phyloP scores from a whole-genome alignment of 2,888 invertebrate genomes.

The Blastobasis lacticolella region DNA sequence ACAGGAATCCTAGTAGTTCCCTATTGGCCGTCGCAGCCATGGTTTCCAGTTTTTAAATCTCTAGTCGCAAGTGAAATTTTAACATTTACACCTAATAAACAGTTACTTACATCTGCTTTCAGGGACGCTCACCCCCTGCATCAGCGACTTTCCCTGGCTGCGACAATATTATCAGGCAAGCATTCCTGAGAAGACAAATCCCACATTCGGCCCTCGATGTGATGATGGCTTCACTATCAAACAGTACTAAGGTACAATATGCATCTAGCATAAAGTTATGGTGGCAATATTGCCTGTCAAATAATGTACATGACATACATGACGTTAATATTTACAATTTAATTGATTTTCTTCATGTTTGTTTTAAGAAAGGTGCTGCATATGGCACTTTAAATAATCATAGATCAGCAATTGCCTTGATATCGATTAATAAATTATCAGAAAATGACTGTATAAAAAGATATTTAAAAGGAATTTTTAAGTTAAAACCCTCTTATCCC shows the following conservation, averaged over 20 bases:
- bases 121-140: conserved; percentile 11
- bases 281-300: conserved; percentile 8
- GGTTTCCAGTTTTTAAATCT: neutral
- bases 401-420: conserved; percentile 12
- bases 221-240: conserved; percentile 9
- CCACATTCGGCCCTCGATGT: conserved; percentile 7
- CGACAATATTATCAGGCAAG: conserved; percentile 11
- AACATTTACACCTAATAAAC: conserved; percentile 7
- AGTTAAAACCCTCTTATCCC: conserved; percentile 7
- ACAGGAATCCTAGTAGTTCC: conserved; percentile 8
- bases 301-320: conserved; percentile 1
- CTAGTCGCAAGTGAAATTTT: neutral
- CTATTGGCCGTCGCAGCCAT: neutral
- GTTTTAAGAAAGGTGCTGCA: conserved; percentile 5
- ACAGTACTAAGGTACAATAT: conserved; percentile 9
- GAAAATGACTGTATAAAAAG: conserved; percentile 7
- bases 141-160: conserved; percentile 12
- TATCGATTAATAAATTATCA: conserved; percentile 5
- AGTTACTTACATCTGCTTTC: conserved; percentile 10
- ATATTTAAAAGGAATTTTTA: conserved; percentile 13
- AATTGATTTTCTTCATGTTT: conserved; percentile 3
- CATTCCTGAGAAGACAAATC: conserved; percentile 1
- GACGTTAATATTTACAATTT: neutral
- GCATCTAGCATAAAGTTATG: conserved; percentile 7
- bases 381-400: conserved; percentile 12